A percentile compares a stretch with the other conserved stretches of the same genome.
Conservation (phyloP, 2,113 vertebrate species). For the Illadopsis cleaveri region DNA sequence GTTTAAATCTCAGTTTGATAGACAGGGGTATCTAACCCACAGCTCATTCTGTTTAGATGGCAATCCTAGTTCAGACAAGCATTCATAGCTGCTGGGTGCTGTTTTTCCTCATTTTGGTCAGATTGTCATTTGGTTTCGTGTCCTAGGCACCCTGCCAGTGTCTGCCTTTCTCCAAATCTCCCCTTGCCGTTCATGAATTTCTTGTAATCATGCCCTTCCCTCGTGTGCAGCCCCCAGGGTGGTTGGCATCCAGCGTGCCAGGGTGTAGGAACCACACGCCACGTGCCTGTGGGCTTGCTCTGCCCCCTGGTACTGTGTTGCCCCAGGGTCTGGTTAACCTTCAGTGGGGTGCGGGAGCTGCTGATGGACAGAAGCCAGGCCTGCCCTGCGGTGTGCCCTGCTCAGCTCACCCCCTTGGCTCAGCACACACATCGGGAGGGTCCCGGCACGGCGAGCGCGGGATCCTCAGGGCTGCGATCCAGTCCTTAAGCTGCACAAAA, state of each 20-base stretch:
- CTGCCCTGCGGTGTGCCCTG: background rate
- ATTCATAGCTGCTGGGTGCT: background rate
- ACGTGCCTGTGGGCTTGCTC: fast-evolving
- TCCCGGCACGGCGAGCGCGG: background rate
- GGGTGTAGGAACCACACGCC: fast-evolving
- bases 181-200: background rate
- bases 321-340: background rate
- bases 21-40: background rate
- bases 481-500: background rate
- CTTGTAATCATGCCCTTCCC: background rate
- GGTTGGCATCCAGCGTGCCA: fast-evolving
- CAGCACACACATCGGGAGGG: fast-evolving
- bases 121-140: background rate
- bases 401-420: background rate
- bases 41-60: background rate
- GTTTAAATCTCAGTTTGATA: background rate
- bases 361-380: background rate
- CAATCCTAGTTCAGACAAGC: background rate
- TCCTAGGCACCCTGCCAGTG: background rate
- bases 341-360: background rate
- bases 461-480: background rate
- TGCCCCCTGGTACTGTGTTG: background rate
- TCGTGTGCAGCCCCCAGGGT: fast-evolving
- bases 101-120: background rate
- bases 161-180: background rate